Evolutionary conservation across 1,140 invertebrate species (phyloP).

Genomic region (Portunus trituberculatus): DNA sequence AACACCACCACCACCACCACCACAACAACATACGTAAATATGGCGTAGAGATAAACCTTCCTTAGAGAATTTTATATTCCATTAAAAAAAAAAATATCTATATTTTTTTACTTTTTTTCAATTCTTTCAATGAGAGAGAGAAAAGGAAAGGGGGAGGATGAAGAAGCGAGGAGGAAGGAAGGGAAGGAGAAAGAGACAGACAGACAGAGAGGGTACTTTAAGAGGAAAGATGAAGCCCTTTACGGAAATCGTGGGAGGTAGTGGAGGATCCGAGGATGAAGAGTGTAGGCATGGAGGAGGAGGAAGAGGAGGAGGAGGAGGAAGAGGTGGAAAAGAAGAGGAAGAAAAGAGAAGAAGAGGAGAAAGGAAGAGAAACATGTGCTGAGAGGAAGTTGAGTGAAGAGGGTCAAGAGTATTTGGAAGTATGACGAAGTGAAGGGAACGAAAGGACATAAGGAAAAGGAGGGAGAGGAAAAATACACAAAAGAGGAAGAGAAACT

Average conservation of each 20-base stretch:
- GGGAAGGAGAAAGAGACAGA: background rate
- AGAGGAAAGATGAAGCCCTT: background rate
- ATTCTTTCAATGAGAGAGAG: background rate
- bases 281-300: background rate
- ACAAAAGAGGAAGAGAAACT: background rate
- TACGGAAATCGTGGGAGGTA: background rate
- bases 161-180: background rate
- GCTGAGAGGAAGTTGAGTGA: too few relatives aligned
- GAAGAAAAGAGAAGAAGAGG: background rate
- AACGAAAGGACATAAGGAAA: background rate
- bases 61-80: too few relatives aligned
- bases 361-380: too few relatives aligned
- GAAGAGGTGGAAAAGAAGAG: background rate
- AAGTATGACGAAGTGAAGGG: background rate
- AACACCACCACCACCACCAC: too few relatives aligned
- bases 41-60: too few relatives aligned
- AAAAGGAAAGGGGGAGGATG: background rate
- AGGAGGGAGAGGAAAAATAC: background rate
- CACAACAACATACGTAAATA: too few relatives aligned
- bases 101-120: background rate
- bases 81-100: too few relatives aligned
- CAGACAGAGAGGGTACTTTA: background rate
- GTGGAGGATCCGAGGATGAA: background rate
- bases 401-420: too few relatives aligned
- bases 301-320: background rate